Conservation (phyloP, 2,888 invertebrate genomes). For the Dicranocentrus wangi region DNA sequence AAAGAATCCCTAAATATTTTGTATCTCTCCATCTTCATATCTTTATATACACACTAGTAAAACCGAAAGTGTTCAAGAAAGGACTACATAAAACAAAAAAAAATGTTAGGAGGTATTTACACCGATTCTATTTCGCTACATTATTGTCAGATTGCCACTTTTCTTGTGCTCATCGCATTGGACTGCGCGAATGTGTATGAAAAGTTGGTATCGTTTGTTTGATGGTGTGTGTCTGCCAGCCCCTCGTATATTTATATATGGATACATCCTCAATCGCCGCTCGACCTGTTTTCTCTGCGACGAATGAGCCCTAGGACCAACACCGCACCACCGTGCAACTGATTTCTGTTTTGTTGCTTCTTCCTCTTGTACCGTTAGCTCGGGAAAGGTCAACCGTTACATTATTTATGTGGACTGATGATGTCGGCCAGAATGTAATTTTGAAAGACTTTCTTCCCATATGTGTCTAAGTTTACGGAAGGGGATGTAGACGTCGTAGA, state of each 20-base stretch:
- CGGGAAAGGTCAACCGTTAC: constrained; percentile 48
- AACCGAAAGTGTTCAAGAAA: too few relatives aligned
- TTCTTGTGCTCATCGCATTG: constrained; percentile 16
- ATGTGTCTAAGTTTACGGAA: not conserved
- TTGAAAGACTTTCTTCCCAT: constrained; percentile 22
- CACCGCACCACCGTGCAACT: too few relatives aligned
- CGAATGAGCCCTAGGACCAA: too few relatives aligned
- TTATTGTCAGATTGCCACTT: constrained; percentile 42
- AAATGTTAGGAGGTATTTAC: constrained; percentile 14
- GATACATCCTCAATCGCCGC: too few relatives aligned
- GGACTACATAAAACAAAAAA: not conserved
- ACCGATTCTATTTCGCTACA: constrained; percentile 9
- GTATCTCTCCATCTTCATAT: too few relatives aligned
- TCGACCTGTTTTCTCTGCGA: too few relatives aligned
- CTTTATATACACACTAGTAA: too few relatives aligned
- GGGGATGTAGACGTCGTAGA: too few relatives aligned
- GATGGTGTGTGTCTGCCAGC: too few relatives aligned
- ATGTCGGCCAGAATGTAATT: constrained; percentile 55
- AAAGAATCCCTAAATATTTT: too few relatives aligned
- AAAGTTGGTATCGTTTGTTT: not conserved
- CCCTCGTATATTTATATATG: too few relatives aligned
- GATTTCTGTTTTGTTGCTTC: constrained; percentile 16
- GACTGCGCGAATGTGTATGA: not conserved
- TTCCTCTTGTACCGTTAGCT: not conserved
- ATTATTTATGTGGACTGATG: constrained; percentile 53